Evolutionary conservation across 2,113 vertebrate species (phyloP), one percentile per base, ranked within the genome.

Genomic region (Zosterops borbonicus): DNA sequence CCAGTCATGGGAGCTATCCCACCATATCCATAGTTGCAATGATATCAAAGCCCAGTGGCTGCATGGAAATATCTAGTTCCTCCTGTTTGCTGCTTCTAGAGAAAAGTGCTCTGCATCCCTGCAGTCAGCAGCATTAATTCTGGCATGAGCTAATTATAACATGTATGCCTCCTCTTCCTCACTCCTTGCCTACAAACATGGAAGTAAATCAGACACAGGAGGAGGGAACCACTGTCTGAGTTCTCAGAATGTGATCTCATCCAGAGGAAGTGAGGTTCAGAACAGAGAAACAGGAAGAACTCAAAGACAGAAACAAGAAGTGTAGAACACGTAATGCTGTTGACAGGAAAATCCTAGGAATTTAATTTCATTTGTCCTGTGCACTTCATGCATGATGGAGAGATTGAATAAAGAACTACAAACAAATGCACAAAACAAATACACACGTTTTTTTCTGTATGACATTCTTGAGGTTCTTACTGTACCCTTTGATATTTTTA

Each of bases 241-340:
- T 89, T 91, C 73, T 82, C 65, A 82, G 76, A 95, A 82, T 3
- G 1, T 21, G 20, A 60, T 56, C 56, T 78, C 1, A n/a, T 75
- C 56, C 58, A 84, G 83, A 87, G 94, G 96, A 96, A 95, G 81
- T 79, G 55, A 75, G n/a, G 41, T 68, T 92, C 60, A 69, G 69
- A 86, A 70, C 13, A 90, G 12, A 92, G 60, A 75, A 85, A 84
- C 6, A n/a, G 37, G 41, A 79, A 70, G 81, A 91, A 95, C 44
- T 46, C 52, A 56, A 82, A 78, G 73, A 71, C 22, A 80, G 70
- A 69, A 95, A 87, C 23, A 71, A 58, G 84, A 89, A 75, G 44
- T 2, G 0, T 7, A 60, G 35, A 23, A 87, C 41, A 62, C 0
- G 0, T 37, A 56, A 58, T 39, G 52, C 44, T 75, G 46, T 44